Evolutionary conservation across 2,113 vertebrate genomes (phyloP), one percentile per base, ranked within the genome.

Genomic region (Indicator maculatus): DNA sequence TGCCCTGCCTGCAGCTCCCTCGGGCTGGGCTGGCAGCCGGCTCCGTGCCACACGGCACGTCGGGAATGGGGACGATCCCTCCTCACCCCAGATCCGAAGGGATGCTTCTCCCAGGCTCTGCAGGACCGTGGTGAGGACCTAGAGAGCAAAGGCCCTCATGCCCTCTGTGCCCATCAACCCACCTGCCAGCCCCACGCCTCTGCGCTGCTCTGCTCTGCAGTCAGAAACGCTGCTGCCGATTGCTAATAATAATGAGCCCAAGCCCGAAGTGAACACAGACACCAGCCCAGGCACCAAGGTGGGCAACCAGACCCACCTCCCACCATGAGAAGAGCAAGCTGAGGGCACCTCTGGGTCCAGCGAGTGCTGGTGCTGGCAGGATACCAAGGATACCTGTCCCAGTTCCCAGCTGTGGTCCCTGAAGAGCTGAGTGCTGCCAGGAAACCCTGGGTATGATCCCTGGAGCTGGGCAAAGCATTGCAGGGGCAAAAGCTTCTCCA

Each of bases 21-120:
- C 71, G 1, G 1, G 1, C 24, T 12, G 0, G 33, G 8, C 44
- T 60, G 5, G 5, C 86, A 18, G 56, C 58, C 53, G 15, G 1
- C 50, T 60, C 79, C 16, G 20, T 41, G 38, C 16, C 0, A 0
- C 4, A 0, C 0, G 0, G n/a, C 41, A 4, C 1, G 2, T 8
- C 11, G 12, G 44, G 19, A 69, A 65, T 2, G 59, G 55, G 26
- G 1, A 19, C 0, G 0, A 15, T 12, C 9, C 23, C 45, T 74
- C 63, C 65, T 2, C 16, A 11, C 23, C 64, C 36, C 17, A 2
- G 2, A 23, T 8, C 39, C 12, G 8, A n/a, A 73, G 69, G 65
- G 65, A 19, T 31, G 55, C 14, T n/a, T 38, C 56, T 74, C 39
- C 39, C 69, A 39, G 11, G 56, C 15, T 71, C 65, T 72, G 33